phyloP scores from a whole-genome alignment of 2,888 invertebrate genomes.

The Limnephilus rhombicus region DNA sequence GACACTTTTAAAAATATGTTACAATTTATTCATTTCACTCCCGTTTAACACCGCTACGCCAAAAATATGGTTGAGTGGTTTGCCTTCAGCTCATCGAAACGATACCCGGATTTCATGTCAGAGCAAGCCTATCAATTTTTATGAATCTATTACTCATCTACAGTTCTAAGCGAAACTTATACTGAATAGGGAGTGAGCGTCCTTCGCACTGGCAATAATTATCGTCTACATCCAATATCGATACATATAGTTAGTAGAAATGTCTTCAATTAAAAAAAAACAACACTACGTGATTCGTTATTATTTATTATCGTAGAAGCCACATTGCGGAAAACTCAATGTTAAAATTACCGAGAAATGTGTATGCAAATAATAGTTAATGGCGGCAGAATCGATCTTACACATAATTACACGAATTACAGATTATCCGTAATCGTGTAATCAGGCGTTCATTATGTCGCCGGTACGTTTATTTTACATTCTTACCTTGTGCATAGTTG shows the following conservation, averaged over 20 bases:
- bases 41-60: too few relatives aligned
- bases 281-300: background rate
- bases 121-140: too few relatives aligned
- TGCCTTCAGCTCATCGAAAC: too few relatives aligned
- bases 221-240: background rate
- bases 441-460: background rate
- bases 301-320: background rate
- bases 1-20: too few relatives aligned
- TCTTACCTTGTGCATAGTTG: background rate
- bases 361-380: background rate
- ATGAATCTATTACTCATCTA: too few relatives aligned
- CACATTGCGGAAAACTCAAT: constrained; percentile 5
- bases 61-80: too few relatives aligned
- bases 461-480: background rate
- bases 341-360: background rate
- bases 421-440: constrained; percentile 3
- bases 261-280: background rate
- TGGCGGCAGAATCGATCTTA: constrained; percentile 4
- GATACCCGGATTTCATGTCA: too few relatives aligned
- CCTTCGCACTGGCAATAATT: background rate
- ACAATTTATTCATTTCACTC: too few relatives aligned
- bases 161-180: too few relatives aligned
- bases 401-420: constrained; percentile 9
- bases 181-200: background rate
- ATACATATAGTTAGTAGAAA: background rate